These are phyloP conservation scores for Pachyseris speciosa DNA, from an alignment of 64 coral and sea anemone species.

Conservation along the genomic window DNA sequence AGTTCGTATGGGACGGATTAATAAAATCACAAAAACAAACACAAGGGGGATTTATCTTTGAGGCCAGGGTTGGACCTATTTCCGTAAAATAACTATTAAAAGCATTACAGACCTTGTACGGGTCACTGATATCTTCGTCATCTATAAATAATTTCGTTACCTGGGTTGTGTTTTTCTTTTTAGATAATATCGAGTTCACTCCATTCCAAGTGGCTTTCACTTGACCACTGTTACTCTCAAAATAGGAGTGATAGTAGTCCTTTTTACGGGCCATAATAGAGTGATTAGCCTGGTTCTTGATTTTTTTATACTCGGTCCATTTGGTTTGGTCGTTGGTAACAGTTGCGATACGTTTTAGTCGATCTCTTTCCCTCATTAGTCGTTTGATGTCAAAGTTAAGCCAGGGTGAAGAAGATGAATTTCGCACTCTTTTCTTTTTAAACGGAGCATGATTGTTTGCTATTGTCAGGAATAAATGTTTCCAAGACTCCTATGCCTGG, in stretches of 20 bases:
- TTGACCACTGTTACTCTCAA: conserved; percentile 15
- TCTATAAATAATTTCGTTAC: not conserved
- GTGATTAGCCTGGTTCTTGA: conserved; percentile 54
- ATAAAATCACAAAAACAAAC: too few species aligned
- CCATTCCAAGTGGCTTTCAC: conserved; percentile 54
- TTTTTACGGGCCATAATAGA: conserved; percentile 42
- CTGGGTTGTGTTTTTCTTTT: not conserved
- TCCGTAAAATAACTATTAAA: conserved; percentile 16
- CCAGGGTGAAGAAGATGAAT: not conserved
- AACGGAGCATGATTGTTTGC: not conserved
- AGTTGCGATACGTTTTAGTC: conserved; percentile 29
- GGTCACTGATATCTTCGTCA: not conserved
- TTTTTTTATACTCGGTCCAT: conserved; percentile 41
- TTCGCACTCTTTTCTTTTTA: too few species aligned
- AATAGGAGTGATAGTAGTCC: conserved; percentile 39
- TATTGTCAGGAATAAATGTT: conserved; percentile 3
- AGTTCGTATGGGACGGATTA: too few species aligned
- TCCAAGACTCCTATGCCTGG: conserved; percentile 9
- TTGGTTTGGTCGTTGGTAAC: conserved; percentile 35
- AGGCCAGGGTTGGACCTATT: not conserved
- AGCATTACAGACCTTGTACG: not conserved
- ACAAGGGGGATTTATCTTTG: too few species aligned
- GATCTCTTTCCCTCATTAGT: conserved; percentile 53
- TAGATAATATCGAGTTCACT: conserved; percentile 33
- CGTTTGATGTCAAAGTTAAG: conserved; percentile 24